Evolutionary conservation across 1,140 invertebrate species (phyloP).

Genomic region (Colletes latitarsis): DNA sequence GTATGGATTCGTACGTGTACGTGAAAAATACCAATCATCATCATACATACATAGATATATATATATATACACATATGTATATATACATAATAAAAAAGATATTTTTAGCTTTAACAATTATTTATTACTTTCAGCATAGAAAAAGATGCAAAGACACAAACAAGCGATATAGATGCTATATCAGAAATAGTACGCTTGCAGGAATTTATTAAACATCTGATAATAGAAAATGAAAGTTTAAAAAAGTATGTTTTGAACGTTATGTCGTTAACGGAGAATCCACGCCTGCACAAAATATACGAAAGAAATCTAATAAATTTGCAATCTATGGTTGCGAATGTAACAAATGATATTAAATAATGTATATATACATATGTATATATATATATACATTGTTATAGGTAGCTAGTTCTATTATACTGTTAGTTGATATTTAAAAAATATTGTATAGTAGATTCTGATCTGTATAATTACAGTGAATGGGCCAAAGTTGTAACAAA

Average conservation of each 20-base stretch:
- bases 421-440: constrained; percentile 70
- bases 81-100: no score
- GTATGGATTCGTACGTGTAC: constrained; percentile 30
- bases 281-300: background rate
- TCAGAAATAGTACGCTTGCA: constrained; percentile 47
- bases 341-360: constrained; percentile 28
- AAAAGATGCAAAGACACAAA: constrained; percentile 24
- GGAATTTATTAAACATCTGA: constrained; percentile 51
- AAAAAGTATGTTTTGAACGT: background rate
- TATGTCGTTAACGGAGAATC: no score
- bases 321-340: constrained; percentile 54
- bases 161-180: background rate
- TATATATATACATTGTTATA: constrained; percentile 72
- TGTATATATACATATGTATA: constrained; percentile 1
- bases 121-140: background rate
- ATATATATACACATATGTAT: constrained; percentile 14
- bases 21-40: constrained; percentile 27
- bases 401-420: constrained; percentile 70
- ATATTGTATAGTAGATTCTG: constrained; percentile 76
- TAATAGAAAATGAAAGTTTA: constrained; percentile 49
- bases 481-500: constrained; percentile 70
- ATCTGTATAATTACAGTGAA: constrained; percentile 76
- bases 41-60: constrained; percentile 64
- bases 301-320: background rate
- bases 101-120: background rate